Evolutionary conservation across 2,113 vertebrate genomes (phyloP).

Genomic region (Daphoenositta chrysoptera): DNA sequence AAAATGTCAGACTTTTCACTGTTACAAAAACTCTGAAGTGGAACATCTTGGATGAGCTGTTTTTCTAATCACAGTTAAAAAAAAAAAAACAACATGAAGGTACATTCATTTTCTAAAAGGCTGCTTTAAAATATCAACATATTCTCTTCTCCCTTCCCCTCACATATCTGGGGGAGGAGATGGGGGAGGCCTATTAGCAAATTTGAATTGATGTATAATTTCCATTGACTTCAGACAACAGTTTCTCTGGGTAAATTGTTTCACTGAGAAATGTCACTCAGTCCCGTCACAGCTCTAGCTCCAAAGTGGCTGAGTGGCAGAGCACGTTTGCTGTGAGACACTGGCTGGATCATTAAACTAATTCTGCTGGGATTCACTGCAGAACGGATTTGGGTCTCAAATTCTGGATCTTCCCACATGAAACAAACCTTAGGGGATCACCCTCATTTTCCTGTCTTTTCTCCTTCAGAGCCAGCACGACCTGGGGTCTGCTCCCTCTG

Average conservation of each 20-base stretch:
- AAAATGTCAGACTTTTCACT: constrained; percentile 26
- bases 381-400: not conserved
- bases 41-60: constrained; percentile 11
- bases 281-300: not conserved
- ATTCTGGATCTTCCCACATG: not conserved
- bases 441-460: not conserved
- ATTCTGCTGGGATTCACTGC: not conserved
- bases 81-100: not conserved
- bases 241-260: constrained; percentile 45
- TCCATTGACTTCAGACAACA: constrained; percentile 39
- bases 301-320: not conserved
- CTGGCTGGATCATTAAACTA: not conserved
- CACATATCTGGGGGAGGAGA: not conserved
- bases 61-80: not conserved
- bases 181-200: constrained; percentile 37
- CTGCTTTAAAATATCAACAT: constrained; percentile 35
- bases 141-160: constrained; percentile 13
- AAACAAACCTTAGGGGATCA: not conserved
- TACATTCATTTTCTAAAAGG: constrained; percentile 18
- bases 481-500: not conserved
- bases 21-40: not conserved
- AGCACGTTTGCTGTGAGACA: not conserved
- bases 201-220: constrained; percentile 44
- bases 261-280: constrained; percentile 50
- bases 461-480: not conserved